phyloP scores from a whole-genome alignment of 2,797 vertebrate species.

The Mycteria americana region DNA sequence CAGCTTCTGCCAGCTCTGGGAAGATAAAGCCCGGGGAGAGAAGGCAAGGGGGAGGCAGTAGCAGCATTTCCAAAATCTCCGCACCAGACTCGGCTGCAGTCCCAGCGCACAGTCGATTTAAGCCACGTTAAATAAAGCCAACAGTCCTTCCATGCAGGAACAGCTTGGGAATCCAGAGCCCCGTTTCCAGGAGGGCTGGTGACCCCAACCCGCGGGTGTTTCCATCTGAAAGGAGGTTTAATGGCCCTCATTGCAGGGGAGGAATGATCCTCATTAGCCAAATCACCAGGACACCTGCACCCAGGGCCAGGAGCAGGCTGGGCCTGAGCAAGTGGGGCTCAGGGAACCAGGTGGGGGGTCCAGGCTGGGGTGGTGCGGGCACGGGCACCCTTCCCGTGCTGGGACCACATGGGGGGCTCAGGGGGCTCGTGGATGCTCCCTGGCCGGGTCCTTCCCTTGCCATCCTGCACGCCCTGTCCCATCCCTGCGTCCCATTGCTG shows the following conservation, averaged over 20 bases:
- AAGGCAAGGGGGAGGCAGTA: background rate
- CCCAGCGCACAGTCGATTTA: background rate
- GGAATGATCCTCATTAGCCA: background rate
- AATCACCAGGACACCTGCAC: background rate
- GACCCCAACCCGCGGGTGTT: background rate
- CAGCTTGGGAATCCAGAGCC: background rate
- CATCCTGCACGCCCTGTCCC: fast-evolving
- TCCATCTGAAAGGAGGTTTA: background rate
- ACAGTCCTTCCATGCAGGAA: background rate
- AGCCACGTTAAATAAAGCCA: background rate
- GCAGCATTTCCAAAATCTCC: background rate
- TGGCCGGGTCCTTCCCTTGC: background rate
- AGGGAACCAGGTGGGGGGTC: background rate
- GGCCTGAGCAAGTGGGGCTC: background rate
- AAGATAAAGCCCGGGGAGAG: background rate
- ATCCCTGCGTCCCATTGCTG: no score
- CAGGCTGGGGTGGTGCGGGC: background rate
- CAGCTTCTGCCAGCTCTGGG: background rate
- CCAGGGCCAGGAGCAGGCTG: background rate
- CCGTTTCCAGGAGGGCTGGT: background rate
- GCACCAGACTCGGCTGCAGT: background rate
- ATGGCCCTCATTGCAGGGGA: background rate
- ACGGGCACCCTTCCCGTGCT: background rate
- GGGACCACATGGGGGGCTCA: background rate
- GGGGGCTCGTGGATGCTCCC: background rate